Base-by-base conservation (phyloP, 2,888 invertebrate species). In the Drosophila pseudotalamancana region DNA sequence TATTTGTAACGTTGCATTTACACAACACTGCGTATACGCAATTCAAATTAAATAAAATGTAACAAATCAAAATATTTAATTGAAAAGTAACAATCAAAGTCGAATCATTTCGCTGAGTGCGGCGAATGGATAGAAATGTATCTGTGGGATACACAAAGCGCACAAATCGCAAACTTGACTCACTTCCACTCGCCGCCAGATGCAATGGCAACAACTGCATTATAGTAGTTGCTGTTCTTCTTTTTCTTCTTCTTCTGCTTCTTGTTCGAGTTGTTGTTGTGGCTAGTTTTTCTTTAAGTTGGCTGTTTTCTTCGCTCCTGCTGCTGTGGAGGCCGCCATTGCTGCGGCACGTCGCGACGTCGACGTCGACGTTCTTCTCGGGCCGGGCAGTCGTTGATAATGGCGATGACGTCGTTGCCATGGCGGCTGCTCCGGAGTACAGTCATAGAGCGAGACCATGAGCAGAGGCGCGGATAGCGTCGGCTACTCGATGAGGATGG, bases 321-420 rank as follows among this genome's bases (percentile, higher is more conserved):
- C 21, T 46, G n/a, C 59, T 50, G 42, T 27, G 16, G 42, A 54
- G 51, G 31, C 59, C 61, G 61, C 59, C 59, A 59, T 59, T 59
- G 57, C 59, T 65, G 67, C 42, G 32, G 46, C 32, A 65, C 72
- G 67, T 68, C 65, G 54, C 70, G 55, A 40, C 51, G 25, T 34
- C 70, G 55, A 40, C 51, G 25, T 34, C 49, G 68, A 42, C 39
- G 51, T 60, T 31, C 37, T 23, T 32, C 48, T 35, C 34, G 39
- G 23, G 59, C 46, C n/a, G 31, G 19, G 31, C 32, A 31, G 43
- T 40, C 35, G 73, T 57, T 60, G 79, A 57, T 53, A 55, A 74
- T 69, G 76, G 64, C 80, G 74, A 81, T 81, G 80, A 80, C 87
- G 84, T 83, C 71, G 80, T 83, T 80, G 76, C 80, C 73, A 86